A percentile compares a stretch with the other conserved stretches of the same genome.
phyloP scores from a whole-genome alignment of 2,888 invertebrate species.

The Spodoptera picta region DNA sequence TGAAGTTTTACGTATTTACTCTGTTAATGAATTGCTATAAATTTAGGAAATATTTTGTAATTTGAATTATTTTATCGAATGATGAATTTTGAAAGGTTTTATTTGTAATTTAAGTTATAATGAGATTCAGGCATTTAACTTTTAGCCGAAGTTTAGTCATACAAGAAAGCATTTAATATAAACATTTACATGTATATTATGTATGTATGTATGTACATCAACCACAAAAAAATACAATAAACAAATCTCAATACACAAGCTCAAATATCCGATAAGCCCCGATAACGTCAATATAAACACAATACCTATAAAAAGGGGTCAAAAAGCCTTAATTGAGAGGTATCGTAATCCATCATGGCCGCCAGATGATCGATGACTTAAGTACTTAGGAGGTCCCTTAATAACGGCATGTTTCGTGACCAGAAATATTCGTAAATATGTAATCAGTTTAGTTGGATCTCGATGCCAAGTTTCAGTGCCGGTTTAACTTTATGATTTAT shows the following conservation, averaged over 20 bases:
- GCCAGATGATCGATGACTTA: slow-evolving; percentile 55
- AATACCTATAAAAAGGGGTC: slow-evolving; percentile 44
- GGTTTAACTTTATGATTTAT: slow-evolving; percentile 57
- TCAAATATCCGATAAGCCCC: slow-evolving; percentile 23
- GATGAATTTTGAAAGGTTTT: no score
- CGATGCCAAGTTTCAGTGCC: slow-evolving; percentile 30
- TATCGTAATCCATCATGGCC: slow-evolving; percentile 60
- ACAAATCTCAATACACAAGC: background rate
- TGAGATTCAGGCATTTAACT: no score
- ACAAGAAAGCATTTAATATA: no score
- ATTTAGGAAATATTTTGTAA: no score
- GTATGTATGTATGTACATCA: no score
- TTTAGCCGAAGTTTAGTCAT: no score
- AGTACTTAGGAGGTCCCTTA: slow-evolving; percentile 27
- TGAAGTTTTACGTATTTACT: slow-evolving; percentile 1
- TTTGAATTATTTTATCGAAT: no score
- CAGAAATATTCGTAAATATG: slow-evolving; percentile 42
- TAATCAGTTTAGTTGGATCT: slow-evolving; percentile 39
- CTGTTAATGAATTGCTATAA: background rate
- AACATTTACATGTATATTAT: no score
- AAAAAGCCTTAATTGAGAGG: slow-evolving; percentile 50
- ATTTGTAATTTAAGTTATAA: no score
- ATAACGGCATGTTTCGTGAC: slow-evolving; percentile 44
- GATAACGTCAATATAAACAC: slow-evolving; percentile 47
- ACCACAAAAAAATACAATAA: background rate